These are phyloP conservation scores for Drusus annulatus DNA, from an alignment of 1,140 invertebrate species.

Conservation along the genomic window DNA sequence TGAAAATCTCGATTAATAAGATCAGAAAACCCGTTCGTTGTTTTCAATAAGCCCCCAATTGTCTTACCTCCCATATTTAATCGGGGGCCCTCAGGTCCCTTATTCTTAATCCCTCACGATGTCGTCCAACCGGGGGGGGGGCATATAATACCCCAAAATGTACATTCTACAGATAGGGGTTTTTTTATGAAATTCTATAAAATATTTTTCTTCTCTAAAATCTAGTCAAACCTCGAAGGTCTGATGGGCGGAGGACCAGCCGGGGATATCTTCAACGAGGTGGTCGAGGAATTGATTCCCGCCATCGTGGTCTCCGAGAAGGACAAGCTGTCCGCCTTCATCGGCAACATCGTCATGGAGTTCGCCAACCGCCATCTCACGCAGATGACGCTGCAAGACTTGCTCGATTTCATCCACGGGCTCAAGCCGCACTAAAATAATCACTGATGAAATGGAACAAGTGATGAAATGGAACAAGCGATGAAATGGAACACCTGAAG, in stretches of 20 bases:
- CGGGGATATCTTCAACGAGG: conserved; percentile 38
- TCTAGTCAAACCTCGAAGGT: conserved; percentile 47
- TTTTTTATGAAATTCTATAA: neutral
- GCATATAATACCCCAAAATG: no score
- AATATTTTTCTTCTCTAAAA: conserved; percentile 29
- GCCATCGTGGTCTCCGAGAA: conserved; percentile 24
- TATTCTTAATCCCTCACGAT: no score
- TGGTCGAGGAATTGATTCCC: conserved; percentile 39
- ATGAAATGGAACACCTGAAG: no score
- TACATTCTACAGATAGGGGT: no score
- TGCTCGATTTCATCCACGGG: conserved; percentile 38
- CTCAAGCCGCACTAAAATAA: neutral
- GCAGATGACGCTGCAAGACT: conserved; percentile 28
- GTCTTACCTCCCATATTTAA: no score
- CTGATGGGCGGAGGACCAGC: conserved; percentile 40
- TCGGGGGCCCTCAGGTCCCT: no score
- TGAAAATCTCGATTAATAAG: no score
- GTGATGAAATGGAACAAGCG: no score
- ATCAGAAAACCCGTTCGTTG: no score
- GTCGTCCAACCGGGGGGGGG: no score
- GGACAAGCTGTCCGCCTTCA: conserved; percentile 30
- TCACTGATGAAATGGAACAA: no score
- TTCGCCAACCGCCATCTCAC: conserved; percentile 29
- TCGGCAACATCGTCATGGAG: conserved; percentile 30
- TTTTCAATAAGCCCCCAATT: no score